Evolutionary conservation across 2,113 vertebrate species (phyloP).

Genomic region (Opisthocomus hoazin): DNA sequence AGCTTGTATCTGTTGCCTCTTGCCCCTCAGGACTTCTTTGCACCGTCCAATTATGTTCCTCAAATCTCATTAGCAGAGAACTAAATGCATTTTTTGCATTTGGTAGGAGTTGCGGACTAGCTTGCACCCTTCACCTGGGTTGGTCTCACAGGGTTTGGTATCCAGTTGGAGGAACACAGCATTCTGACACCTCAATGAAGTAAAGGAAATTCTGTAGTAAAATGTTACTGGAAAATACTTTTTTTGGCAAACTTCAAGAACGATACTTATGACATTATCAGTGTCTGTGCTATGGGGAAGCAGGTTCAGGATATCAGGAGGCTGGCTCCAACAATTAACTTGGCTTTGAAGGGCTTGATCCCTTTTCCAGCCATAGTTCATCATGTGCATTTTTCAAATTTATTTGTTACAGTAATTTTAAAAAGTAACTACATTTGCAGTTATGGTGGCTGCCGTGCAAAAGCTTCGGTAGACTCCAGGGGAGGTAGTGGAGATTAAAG

Average conservation of each 20-base stretch:
- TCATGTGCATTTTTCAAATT: neutral
- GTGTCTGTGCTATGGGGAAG: neutral
- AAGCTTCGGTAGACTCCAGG: neutral
- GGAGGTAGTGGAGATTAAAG: neutral
- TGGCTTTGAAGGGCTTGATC: neutral
- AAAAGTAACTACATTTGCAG: neutral
- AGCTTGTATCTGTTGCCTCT: neutral
- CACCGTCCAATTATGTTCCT: neutral
- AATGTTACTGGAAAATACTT: neutral
- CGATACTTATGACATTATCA: neutral
- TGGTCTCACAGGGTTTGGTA: neutral
- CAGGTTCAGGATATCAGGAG: neutral
- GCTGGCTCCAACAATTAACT: neutral
- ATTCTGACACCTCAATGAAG: neutral
- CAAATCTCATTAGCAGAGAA: neutral
- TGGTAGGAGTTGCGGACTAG: neutral
- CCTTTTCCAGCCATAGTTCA: neutral
- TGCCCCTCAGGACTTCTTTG: neutral
- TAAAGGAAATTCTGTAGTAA: neutral
- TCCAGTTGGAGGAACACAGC: neutral
- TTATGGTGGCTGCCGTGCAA: neutral
- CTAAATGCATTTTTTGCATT: neutral
- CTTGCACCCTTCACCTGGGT: neutral
- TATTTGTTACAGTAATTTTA: neutral
- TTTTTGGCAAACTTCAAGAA: neutral